Evolutionary conservation across 2,797 vertebrate genomes (phyloP).

Genomic region (Etheostoma perlongum): DNA sequence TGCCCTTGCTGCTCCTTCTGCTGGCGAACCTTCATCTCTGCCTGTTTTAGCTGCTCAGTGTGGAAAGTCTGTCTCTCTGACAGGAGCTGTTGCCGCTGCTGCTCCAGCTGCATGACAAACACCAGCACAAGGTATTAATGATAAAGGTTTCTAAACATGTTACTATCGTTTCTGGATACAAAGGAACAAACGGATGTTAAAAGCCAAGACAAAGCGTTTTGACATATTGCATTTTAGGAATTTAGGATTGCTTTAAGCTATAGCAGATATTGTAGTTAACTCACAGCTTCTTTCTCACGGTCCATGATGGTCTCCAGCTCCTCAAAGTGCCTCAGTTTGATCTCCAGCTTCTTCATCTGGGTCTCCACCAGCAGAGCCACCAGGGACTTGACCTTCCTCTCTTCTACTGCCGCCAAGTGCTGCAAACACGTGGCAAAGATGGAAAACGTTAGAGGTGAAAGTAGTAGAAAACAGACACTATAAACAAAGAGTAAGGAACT

Average conservation of each 20-base stretch:
- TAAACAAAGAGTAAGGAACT: not conserved
- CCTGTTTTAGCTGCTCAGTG: slow-evolving; percentile 96
- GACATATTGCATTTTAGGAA: not conserved
- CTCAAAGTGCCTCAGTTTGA: slow-evolving; percentile 98
- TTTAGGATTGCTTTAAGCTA: not conserved
- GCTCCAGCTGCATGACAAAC: slow-evolving; percentile 87
- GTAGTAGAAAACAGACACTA: too few species aligned
- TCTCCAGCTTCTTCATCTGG: slow-evolving; percentile 99
- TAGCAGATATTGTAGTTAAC: slow-evolving; percentile 72
- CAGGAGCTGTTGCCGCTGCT: slow-evolving; percentile 96
- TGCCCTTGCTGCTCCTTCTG: slow-evolving; percentile 85
- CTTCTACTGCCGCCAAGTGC: slow-evolving; percentile 97
- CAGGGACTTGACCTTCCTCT: slow-evolving; percentile 97
- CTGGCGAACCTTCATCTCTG: slow-evolving; percentile 89
- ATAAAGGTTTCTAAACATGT: not conserved
- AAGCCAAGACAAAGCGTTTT: not conserved
- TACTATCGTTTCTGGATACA: not conserved
- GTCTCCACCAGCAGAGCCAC: slow-evolving; percentile 97
- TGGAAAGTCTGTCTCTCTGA: slow-evolving; percentile 96
- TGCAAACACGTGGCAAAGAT: slow-evolving; percentile 59
- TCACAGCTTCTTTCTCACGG: slow-evolving; percentile 96
- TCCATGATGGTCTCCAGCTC: slow-evolving; percentile 99
- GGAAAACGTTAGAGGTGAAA: not conserved
- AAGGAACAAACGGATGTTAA: not conserved
- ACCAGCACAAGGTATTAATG: slow-evolving; percentile 2